Evolutionary conservation across 2,113 vertebrate species (phyloP).

Genomic region (Ursus arctos): DNA sequence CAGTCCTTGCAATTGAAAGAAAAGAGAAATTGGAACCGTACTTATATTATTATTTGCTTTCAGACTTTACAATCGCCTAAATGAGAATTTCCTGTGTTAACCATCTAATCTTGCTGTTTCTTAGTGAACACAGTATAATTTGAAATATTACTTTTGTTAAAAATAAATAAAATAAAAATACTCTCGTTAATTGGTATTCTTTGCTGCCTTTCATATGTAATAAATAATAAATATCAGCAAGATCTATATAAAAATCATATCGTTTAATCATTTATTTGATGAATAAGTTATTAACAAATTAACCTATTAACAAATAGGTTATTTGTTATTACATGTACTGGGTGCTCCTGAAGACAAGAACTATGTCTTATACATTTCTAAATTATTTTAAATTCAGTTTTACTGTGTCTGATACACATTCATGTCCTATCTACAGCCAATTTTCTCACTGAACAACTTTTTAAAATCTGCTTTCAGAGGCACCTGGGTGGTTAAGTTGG

Average conservation of each 20-base stretch:
- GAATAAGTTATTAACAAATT: background rate
- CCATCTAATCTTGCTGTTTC: conserved; percentile 39
- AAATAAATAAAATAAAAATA: background rate
- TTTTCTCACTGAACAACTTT: background rate
- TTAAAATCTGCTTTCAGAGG: background rate
- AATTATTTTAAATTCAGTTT: background rate
- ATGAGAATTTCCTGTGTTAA: conserved; percentile 61
- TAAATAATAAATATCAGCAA: background rate
- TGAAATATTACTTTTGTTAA: conserved; percentile 53
- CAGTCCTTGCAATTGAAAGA: conserved; percentile 57
- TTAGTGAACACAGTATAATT: conserved; percentile 30
- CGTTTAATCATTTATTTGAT: background rate
- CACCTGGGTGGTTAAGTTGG: background rate
- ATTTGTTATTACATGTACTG: background rate
- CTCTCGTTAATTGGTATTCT: conserved; percentile 50
- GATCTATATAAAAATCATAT: background rate
- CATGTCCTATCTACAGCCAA: background rate
- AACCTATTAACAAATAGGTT: background rate
- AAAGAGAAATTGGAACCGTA: conserved; percentile 69
- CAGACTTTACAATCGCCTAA: conserved; percentile 64
- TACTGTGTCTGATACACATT: background rate
- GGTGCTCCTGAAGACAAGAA: background rate
- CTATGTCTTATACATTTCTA: background rate
- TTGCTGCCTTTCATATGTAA: conserved; percentile 50
- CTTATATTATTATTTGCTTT: conserved; percentile 59